A percentile compares a stretch with the other conserved stretches of the same genome.
These are phyloP conservation scores for Lacanobia oleracea DNA, from an alignment of 2,888 invertebrate genomes.

Conservation along the genomic window DNA sequence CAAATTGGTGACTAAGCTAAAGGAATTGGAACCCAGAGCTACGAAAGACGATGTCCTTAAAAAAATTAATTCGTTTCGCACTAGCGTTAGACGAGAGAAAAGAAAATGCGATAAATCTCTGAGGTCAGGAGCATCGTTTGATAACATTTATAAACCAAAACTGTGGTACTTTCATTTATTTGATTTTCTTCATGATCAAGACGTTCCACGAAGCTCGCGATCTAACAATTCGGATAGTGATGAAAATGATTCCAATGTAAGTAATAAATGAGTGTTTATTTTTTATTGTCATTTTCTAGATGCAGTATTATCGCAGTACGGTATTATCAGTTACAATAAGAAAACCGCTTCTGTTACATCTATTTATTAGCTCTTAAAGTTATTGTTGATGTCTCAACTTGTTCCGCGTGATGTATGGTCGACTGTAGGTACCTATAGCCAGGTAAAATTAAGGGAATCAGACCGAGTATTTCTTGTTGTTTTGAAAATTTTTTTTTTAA, in stretches of 20 bases:
- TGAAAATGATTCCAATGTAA: constrained; percentile 1
- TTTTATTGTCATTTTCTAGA: too few relatives aligned
- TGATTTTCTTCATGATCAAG: constrained; percentile 46
- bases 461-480: too few relatives aligned
- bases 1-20: constrained; percentile 8
- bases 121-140: constrained; percentile 38
- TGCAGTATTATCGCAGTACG: too few relatives aligned
- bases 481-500: too few relatives aligned
- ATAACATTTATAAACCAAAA: constrained; percentile 61
- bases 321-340: too few relatives aligned
- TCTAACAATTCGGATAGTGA: not conserved
- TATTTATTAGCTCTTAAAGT: too few relatives aligned
- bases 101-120: constrained; percentile 9
- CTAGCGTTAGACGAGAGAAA: constrained; percentile 16
- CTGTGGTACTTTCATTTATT: constrained; percentile 66
- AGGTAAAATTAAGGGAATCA: too few relatives aligned
- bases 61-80: constrained; percentile 11
- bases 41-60: constrained; percentile 14
- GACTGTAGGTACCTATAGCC: too few relatives aligned
- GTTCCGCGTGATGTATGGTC: too few relatives aligned
- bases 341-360: too few relatives aligned
- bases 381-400: too few relatives aligned
- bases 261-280: not conserved
- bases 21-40: constrained; percentile 9
- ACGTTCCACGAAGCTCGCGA: not conserved